Evolutionary conservation across 2,113 vertebrate genomes (phyloP).

Genomic region (Meles meles): DNA sequence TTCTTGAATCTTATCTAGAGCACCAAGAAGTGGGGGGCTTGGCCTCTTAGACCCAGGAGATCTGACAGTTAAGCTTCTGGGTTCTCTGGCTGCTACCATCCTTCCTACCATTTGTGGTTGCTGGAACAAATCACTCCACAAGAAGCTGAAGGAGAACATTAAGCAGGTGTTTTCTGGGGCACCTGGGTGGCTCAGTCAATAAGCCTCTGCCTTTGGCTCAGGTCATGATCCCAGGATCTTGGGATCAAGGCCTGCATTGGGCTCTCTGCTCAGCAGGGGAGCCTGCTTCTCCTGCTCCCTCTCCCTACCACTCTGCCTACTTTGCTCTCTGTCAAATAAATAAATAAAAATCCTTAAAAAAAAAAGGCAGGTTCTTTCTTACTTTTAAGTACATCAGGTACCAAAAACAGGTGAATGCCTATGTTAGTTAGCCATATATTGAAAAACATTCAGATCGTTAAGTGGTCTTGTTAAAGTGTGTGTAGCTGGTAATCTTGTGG

Average conservation of each 20-base stretch:
- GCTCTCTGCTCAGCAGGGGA: not conserved
- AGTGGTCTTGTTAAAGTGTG: not conserved
- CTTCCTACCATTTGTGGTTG: not conserved
- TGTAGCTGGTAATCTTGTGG: not conserved
- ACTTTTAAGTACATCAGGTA: not conserved
- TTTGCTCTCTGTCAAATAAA: too few species aligned
- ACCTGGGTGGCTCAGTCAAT: too few species aligned
- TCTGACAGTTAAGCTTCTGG: not conserved
- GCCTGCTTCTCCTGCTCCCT: not conserved
- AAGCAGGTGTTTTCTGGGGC: not conserved
- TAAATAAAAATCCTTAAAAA: too few species aligned
- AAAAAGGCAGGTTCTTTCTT: not conserved
- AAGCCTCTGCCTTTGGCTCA: not conserved
- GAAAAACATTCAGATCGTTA: not conserved
- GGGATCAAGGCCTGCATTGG: not conserved
- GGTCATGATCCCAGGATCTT: not conserved
- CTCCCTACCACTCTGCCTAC: too few species aligned
- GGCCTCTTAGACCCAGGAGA: not conserved
- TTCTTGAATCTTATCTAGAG: not conserved
- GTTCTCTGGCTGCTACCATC: not conserved
- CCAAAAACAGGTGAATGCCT: not conserved
- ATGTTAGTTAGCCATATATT: not conserved
- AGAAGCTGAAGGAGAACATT: not conserved
- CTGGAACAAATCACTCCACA: not conserved
- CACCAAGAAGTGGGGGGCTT: not conserved